phyloP scores from a whole-genome alignment of 2,888 invertebrate genomes.

The Helleia helle region DNA sequence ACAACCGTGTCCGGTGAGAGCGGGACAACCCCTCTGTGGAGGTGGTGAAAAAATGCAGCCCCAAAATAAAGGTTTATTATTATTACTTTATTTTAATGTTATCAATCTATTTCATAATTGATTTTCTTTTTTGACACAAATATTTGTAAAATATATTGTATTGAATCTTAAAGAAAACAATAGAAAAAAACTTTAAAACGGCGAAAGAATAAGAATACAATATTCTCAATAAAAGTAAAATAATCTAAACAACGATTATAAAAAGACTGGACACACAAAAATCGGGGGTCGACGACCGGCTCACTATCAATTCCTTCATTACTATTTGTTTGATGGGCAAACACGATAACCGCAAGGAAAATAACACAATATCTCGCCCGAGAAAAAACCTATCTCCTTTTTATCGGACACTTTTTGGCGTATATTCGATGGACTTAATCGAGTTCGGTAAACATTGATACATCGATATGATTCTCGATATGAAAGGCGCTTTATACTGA shows the following conservation, averaged over 20 bases:
- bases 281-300: constrained; percentile 35
- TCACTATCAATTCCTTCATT: constrained; percentile 60
- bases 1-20: too few relatives aligned
- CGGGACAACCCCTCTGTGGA: too few relatives aligned
- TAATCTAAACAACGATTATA: constrained; percentile 9
- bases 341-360: constrained; percentile 57
- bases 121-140: too few relatives aligned
- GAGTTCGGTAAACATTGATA: constrained; percentile 55
- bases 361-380: constrained; percentile 47
- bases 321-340: constrained; percentile 54
- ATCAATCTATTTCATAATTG: too few relatives aligned
- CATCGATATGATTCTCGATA: constrained; percentile 40
- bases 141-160: too few relatives aligned
- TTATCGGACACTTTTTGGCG: constrained; percentile 55
- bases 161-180: too few relatives aligned
- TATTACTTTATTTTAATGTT: too few relatives aligned
- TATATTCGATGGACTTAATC: constrained; percentile 57
- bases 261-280: constrained; percentile 25
- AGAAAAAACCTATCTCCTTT: constrained; percentile 38
- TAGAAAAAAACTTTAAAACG: too few relatives aligned
- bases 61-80: too few relatives aligned
- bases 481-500: constrained; percentile 41
- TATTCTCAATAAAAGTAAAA: constrained; percentile 4
- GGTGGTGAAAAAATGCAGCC: too few relatives aligned
- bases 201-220: too few relatives aligned